Conservation (phyloP, 2,797 vertebrate genomes). For the Lepidocolaptes lacrymiger region DNA sequence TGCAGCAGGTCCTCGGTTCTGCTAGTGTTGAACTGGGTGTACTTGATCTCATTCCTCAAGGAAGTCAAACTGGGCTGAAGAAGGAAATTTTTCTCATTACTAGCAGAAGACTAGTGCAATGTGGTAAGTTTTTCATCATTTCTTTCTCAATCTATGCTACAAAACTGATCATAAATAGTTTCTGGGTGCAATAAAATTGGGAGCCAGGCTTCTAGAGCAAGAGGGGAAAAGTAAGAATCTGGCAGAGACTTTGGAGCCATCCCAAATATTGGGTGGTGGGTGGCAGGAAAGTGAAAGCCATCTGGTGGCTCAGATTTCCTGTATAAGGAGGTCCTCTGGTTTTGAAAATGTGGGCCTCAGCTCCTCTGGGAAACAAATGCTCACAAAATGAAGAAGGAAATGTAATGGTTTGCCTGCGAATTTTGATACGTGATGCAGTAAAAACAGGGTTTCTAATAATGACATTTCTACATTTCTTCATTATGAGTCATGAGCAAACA, state of each 20-base stretch:
- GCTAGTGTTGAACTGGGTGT: neutral
- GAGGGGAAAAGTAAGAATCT: slow-evolving; percentile 60
- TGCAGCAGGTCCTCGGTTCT: neutral
- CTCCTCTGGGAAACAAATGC: slow-evolving; percentile 56
- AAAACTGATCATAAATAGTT: slow-evolving; percentile 58
- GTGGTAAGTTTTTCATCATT: neutral
- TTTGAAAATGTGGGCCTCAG: slow-evolving; percentile 59
- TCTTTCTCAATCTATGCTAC: slow-evolving; percentile 15
- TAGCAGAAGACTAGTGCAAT: neutral
- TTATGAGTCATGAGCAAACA: slow-evolving; percentile 66
- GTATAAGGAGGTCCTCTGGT: slow-evolving; percentile 58
- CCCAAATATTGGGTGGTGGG: slow-evolving; percentile 62
- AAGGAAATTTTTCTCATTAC: neutral
- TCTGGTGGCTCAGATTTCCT: slow-evolving; percentile 64
- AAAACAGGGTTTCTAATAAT: slow-evolving; percentile 65
- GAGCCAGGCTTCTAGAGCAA: slow-evolving; percentile 55
- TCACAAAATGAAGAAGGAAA: slow-evolving; percentile 51
- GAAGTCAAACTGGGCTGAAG: neutral
- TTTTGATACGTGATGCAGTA: slow-evolving; percentile 64
- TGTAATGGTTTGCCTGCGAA: slow-evolving; percentile 51
- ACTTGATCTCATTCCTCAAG: neutral
- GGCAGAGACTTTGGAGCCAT: slow-evolving; percentile 52
- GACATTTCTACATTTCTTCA: slow-evolving; percentile 67
- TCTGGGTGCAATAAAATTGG: slow-evolving; percentile 58
- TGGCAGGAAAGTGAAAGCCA: slow-evolving; percentile 63